phyloP scores from a whole-genome alignment of 2,113 vertebrate species.

The Aegotheles bennettii region DNA sequence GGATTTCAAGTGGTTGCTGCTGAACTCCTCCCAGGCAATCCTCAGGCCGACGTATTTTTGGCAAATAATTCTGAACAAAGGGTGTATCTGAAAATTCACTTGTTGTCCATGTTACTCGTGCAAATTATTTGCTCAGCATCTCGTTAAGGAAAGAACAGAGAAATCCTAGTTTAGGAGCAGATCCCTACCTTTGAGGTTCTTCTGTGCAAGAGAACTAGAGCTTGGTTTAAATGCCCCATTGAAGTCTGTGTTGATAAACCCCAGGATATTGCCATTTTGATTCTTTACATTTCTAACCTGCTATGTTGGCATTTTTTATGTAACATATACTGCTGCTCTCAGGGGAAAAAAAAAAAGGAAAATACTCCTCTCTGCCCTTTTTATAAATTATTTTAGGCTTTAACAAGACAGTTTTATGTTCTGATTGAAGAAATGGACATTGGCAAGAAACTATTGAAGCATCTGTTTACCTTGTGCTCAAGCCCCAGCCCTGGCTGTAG shows the following conservation, averaged over 20 bases:
- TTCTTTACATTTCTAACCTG: background rate
- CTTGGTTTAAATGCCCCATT: background rate
- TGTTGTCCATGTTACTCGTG: rapidly evolving
- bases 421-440: background rate
- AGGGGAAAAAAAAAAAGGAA: background rate
- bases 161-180: background rate
- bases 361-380: background rate
- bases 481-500: background rate
- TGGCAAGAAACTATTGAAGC: background rate
- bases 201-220: background rate
- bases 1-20: background rate
- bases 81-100: background rate
- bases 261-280: background rate
- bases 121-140: background rate
- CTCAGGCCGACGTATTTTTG: rapidly evolving
- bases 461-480: background rate
- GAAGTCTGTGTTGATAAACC: background rate
- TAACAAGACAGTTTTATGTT: background rate
- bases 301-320: background rate
- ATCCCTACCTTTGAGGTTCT: background rate
- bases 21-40: background rate
- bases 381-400: background rate
- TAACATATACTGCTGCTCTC: rapidly evolving
- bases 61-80: background rate
- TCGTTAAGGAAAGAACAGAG: background rate